Evolutionary conservation across 2,888 invertebrate genomes (phyloP).

Genomic region (Thymelicus acteon): DNA sequence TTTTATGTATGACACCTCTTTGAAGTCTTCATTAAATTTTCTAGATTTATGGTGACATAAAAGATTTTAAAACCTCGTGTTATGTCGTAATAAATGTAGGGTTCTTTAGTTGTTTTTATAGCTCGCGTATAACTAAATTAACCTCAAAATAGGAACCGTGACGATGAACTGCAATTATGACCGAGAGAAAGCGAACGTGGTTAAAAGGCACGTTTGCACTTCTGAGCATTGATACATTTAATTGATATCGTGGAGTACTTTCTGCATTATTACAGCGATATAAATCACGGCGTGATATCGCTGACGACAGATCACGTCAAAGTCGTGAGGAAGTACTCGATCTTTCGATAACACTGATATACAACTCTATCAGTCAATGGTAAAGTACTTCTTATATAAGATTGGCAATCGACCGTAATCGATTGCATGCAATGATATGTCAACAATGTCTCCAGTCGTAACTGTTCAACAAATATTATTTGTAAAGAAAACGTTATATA

Average conservation of each 20-base stretch:
- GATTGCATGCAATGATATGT: slow-evolving; percentile 20
- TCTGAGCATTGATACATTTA: slow-evolving; percentile 34
- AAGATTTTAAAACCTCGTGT: background rate
- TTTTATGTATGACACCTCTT: slow-evolving; percentile 15
- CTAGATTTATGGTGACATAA: slow-evolving; percentile 8
- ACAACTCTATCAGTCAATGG: slow-evolving; percentile 27
- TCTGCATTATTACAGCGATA: slow-evolving; percentile 34
- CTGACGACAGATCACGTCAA: slow-evolving; percentile 33
- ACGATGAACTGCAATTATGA: slow-evolving; percentile 13
- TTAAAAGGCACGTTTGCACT: slow-evolving; percentile 27
- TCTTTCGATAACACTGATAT: slow-evolving; percentile 31
- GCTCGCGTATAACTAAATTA: slow-evolving; percentile 5
- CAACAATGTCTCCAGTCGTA: slow-evolving; percentile 18
- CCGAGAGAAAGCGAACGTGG: slow-evolving; percentile 25
- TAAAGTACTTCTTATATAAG: slow-evolving; percentile 27
- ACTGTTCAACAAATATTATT: background rate
- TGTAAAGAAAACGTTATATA: background rate
- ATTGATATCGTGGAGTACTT: slow-evolving; percentile 36
- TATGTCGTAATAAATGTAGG: background rate
- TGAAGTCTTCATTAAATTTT: slow-evolving; percentile 18
- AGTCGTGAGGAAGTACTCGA: slow-evolving; percentile 35
- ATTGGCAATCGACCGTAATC: slow-evolving; percentile 18
- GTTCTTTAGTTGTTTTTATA: background rate
- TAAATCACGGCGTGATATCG: slow-evolving; percentile 30
- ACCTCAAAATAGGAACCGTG: slow-evolving; percentile 5